Evolutionary conservation across 1,140 invertebrate genomes (phyloP).

Genomic region (Bombus superbus): DNA sequence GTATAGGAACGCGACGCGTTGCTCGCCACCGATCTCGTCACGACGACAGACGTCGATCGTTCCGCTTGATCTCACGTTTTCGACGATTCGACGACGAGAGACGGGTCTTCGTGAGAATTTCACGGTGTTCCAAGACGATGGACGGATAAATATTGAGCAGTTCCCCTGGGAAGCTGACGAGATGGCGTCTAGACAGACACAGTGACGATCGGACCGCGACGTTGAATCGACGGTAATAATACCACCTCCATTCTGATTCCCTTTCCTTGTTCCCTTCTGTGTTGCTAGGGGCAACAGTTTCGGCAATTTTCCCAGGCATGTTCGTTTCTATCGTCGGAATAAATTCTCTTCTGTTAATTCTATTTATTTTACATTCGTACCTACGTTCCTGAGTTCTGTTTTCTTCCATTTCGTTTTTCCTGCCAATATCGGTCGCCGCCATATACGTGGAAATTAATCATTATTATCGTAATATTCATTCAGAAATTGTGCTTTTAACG

Average conservation of each 20-base stretch:
- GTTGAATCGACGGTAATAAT: constrained; percentile 34
- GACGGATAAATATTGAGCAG: constrained; percentile 46
- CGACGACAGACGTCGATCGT: not conserved
- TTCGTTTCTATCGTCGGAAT: too few relatives aligned
- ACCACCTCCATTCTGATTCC: constrained; percentile 13
- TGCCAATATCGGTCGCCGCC: too few relatives aligned
- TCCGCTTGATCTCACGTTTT: not conserved
- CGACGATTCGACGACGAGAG: not conserved
- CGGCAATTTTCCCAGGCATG: not conserved
- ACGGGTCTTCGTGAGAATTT: constrained; percentile 8
- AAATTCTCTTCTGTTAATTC: too few relatives aligned
- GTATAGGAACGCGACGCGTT: not conserved
- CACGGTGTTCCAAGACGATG: constrained; percentile 16
- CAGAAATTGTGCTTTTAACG: too few relatives aligned
- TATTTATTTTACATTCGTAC: too few relatives aligned
- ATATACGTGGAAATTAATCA: too few relatives aligned
- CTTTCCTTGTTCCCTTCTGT: not conserved
- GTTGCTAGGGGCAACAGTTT: constrained; percentile 19
- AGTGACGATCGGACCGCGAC: constrained; percentile 33
- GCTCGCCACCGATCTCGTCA: too few relatives aligned
- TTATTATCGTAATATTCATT: too few relatives aligned
- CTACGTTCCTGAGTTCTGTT: too few relatives aligned
- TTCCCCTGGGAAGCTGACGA: not conserved
- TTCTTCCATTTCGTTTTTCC: too few relatives aligned
- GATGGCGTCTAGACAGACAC: constrained; percentile 34